phyloP scores from a whole-genome alignment of 2,113 vertebrate species.

The Ammospiza caudacuta region DNA sequence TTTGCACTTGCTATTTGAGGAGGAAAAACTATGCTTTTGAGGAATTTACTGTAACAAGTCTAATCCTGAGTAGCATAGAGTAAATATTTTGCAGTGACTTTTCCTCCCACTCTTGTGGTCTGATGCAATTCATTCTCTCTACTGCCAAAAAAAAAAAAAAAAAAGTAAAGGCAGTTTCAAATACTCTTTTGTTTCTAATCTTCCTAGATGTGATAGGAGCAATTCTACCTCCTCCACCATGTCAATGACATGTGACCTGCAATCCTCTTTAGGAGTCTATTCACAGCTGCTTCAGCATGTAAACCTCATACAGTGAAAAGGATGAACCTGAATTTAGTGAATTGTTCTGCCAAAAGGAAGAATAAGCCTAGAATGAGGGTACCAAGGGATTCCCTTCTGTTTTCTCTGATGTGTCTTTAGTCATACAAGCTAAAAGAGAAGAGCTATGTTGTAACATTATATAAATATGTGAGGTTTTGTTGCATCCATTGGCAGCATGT shows the following conservation, averaged over 20 bases:
- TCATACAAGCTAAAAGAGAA: neutral
- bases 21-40: neutral
- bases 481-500: neutral
- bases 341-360: neutral
- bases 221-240: neutral
- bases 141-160: neutral
- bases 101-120: neutral
- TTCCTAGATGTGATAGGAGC: constrained; percentile 1
- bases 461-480: neutral
- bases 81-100: neutral
- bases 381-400: neutral
- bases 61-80: neutral
- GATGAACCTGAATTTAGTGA: constrained; percentile 45
- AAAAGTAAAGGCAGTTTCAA: neutral
- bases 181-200: neutral
- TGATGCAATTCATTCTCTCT: neutral
- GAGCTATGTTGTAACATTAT: neutral
- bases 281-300: constrained; percentile 50
- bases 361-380: neutral
- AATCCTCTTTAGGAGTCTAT: constrained; percentile 41
- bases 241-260: constrained; percentile 5
- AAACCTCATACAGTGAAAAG: constrained; percentile 49
- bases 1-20: neutral
- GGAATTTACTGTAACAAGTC: neutral
- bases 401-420: neutral